Base-by-base conservation (phyloP, 2,888 invertebrate species). In the Drosophila hamatofila region DNA sequence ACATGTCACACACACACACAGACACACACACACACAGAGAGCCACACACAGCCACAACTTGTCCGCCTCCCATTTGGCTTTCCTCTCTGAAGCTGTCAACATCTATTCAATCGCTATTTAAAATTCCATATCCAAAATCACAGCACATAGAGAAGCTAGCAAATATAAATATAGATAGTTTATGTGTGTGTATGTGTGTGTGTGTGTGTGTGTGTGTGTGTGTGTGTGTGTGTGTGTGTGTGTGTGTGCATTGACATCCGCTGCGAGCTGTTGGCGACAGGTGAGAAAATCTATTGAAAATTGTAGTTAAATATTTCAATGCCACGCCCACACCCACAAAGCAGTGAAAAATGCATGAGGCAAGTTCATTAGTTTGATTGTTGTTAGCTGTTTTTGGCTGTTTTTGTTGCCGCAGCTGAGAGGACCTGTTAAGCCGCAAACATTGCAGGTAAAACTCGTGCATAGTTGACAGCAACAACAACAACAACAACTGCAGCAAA, bases 321-420 rank as follows among this genome's bases (percentile, higher is more conserved):
- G 58, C 65, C 59, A 59, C 44, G 57, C 59, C 62, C 65, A 25
- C 59, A 11, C 16, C 30, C 35, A 16, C 3, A 25, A 7, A 23
- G 35, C 4, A 14, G 25, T 37, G 25, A 62, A 64, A 71, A 55
- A 46, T 66, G 65, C 52, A 59, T 49, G 51, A 46, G 37, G 67
- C 55, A 58, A 81, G 81, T 81, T 80, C 78, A 80, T 81, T 80
- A 80, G 81, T 78, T 75, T 59, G 63, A 72, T 73, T 76, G 75
- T 75, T 52, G 56, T 62, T 48, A 51, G 30, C 39, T 21, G 46
- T n/a, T 21, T 54, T 37, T 54, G 37, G 52, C 16, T 11, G 52
- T 37, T 54, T 39, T 58, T 57, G 57, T 42, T 11, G 41, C 3
- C n/a, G n/a, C 18, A 25, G 6, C n/a, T 18, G 18, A 0, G 61